phyloP scores from a whole-genome alignment of 1,140 invertebrate species.

The Pseudobourletiella spinata region DNA sequence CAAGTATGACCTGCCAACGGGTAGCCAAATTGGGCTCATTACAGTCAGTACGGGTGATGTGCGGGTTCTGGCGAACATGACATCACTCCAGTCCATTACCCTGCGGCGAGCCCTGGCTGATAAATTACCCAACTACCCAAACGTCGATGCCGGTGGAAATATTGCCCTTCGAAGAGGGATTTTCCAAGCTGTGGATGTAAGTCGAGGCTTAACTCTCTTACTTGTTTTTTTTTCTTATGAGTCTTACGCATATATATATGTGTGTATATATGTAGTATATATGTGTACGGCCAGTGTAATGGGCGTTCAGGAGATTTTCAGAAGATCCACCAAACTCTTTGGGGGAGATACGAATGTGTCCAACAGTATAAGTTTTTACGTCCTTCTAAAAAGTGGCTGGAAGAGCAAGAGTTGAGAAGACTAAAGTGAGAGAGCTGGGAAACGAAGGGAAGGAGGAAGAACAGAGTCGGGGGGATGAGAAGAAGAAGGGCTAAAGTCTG shows the following conservation, averaged over 20 bases:
- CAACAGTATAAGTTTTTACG: too few relatives aligned
- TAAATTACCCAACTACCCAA: slow-evolving; percentile 36
- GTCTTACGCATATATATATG: not conserved
- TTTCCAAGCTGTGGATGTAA: slow-evolving; percentile 44
- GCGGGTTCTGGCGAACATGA: slow-evolving; percentile 41
- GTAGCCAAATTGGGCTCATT: slow-evolving; percentile 35
- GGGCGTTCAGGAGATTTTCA: too few relatives aligned
- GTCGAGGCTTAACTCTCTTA: slow-evolving; percentile 1
- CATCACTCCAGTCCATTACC: slow-evolving; percentile 39
- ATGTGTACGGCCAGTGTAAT: too few relatives aligned
- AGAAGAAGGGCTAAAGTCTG: not conserved
- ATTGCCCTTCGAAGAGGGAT: slow-evolving; percentile 45
- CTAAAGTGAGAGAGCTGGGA: not conserved
- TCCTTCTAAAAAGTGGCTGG: not conserved
- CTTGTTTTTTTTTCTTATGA: not conserved
- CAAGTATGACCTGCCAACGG: slow-evolving; percentile 36
- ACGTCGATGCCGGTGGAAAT: slow-evolving; percentile 33
- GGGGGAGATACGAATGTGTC: too few relatives aligned
- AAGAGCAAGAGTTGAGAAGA: not conserved
- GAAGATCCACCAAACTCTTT: too few relatives aligned
- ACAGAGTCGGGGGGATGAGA: not conserved
- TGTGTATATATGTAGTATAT: too few relatives aligned
- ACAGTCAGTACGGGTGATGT: slow-evolving; percentile 39
- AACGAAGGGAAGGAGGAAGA: not conserved
- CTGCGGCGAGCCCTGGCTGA: slow-evolving; percentile 34